Conservation (phyloP, 2,113 vertebrate species). For the Brachirus orientalis region DNA sequence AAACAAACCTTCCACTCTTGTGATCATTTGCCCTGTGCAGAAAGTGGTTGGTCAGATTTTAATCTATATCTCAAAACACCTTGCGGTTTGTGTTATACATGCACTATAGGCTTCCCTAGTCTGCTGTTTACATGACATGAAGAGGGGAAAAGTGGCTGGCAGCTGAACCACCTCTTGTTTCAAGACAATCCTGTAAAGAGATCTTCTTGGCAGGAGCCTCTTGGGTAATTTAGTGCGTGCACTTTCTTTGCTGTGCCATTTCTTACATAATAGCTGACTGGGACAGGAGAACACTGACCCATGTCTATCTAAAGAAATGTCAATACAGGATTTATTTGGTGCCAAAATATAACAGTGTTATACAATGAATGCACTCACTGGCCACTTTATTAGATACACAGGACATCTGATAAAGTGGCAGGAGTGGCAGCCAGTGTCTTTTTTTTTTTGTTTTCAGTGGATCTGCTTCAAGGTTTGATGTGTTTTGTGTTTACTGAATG, state of each 20-base stretch:
- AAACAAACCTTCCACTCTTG: too few species aligned
- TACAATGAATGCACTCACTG: too few species aligned
- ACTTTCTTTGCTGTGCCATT: slow-evolving; percentile 39
- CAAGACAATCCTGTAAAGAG: slow-evolving; percentile 66
- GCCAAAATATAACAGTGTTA: not conserved
- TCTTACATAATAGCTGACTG: slow-evolving; percentile 62
- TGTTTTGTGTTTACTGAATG: too few species aligned
- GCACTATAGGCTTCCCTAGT: slow-evolving; percentile 7
- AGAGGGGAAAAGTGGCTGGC: slow-evolving; percentile 7
- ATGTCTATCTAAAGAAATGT: slow-evolving; percentile 17
- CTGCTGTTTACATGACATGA: slow-evolving; percentile 5
- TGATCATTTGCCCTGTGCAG: too few species aligned
- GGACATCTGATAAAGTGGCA: too few species aligned
- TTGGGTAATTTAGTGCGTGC: slow-evolving; percentile 34
- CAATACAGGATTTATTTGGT: slow-evolving; percentile 2
- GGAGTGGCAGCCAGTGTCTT: too few species aligned
- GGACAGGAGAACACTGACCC: not conserved
- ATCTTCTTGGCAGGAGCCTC: slow-evolving; percentile 45
- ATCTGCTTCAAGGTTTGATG: too few species aligned
- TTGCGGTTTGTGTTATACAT: too few species aligned
- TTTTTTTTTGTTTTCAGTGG: too few species aligned
- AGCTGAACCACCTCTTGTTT: slow-evolving; percentile 19
- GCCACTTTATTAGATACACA: too few species aligned
- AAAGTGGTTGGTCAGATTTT: too few species aligned
- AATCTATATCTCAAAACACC: too few species aligned